Evolutionary conservation across 2,888 invertebrate genomes (phyloP), one percentile per base, ranked within the genome.

Genomic region (Cylloceria caligata): DNA sequence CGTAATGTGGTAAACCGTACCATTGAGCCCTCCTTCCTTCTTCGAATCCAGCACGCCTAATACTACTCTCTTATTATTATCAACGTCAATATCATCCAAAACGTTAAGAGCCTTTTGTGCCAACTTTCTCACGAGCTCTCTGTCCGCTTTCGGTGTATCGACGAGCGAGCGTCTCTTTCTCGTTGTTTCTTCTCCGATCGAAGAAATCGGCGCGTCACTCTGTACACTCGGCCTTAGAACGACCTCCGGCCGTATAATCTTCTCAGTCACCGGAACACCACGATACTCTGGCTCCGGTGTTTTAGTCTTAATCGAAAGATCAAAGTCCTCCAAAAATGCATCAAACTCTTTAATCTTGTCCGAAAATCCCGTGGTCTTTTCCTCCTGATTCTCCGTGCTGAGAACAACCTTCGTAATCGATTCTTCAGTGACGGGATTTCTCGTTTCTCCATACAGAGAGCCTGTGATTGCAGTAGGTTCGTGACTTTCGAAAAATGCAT

Each of bases 21-120:
- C 94, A 67, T 92, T 89, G 39, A 13, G 39, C 3, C 85, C 81
- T 1, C 79, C 77, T 24, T 91, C 87, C 85, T 91, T 93, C 83
- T 93, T 93, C 0, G 93, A 93, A 19, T 93, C 92, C 13, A 94
- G 74, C 68, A 94, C 91, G 68, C 94, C 93, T 45, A 94, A 86
- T 11, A 94, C 91, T 0, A 94, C 88, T 69, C 94, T 90, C 84
- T 93, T 94, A 6, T 91, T 89, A 80, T 93, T 90, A 86, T 94
- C 94, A 7, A 91, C 90, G 86, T 94, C 94, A 68, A 93, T 91
- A n/a, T 93, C 90, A 85, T 94, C 94, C 36, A 95, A 87, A 7
- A 93, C 93, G 4, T 92, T 87, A 1, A 94, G 91, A 1, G 94
- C 94, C 79, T 93, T 93, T 79, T 93, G 91, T 0, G 94, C 94